phyloP scores from a whole-genome alignment of 1,140 invertebrate genomes.

The Varroa destructor region DNA sequence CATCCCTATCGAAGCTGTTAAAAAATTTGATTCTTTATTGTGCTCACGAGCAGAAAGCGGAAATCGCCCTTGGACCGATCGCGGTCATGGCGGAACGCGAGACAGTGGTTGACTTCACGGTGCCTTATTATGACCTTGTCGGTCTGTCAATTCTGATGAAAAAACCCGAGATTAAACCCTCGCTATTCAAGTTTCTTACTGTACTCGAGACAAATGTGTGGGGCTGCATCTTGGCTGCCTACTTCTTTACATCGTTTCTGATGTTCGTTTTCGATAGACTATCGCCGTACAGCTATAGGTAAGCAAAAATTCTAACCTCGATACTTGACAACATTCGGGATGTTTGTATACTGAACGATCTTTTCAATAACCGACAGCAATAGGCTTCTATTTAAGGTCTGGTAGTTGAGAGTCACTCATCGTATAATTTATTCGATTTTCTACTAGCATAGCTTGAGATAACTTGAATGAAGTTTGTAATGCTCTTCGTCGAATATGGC shows the following conservation, averaged over 20 bases:
- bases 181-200: constrained; percentile 89
- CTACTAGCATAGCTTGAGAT: too few relatives aligned
- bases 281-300: constrained; percentile 78
- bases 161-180: constrained; percentile 60
- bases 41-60: constrained; percentile 49
- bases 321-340: too few relatives aligned
- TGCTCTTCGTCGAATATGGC: too few relatives aligned
- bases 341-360: too few relatives aligned
- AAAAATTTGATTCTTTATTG: too few relatives aligned
- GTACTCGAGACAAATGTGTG: constrained; percentile 90
- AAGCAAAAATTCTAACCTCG: not conserved
- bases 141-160: constrained; percentile 84
- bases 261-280: constrained; percentile 91
- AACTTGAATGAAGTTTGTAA: too few relatives aligned
- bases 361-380: too few relatives aligned
- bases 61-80: constrained; percentile 71
- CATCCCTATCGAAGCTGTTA: too few relatives aligned
- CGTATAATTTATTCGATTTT: too few relatives aligned
- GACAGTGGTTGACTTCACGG: constrained; percentile 84
- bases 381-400: too few relatives aligned
- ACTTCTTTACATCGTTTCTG: constrained; percentile 73
- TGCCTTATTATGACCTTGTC: constrained; percentile 86
- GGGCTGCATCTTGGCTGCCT: constrained; percentile 85
- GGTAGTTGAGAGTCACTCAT: too few relatives aligned
- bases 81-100: constrained; percentile 88